Evolutionary conservation across 2,888 invertebrate species (phyloP), one percentile per base, ranked within the genome.

Genomic region (Clepsis dumicolana): DNA sequence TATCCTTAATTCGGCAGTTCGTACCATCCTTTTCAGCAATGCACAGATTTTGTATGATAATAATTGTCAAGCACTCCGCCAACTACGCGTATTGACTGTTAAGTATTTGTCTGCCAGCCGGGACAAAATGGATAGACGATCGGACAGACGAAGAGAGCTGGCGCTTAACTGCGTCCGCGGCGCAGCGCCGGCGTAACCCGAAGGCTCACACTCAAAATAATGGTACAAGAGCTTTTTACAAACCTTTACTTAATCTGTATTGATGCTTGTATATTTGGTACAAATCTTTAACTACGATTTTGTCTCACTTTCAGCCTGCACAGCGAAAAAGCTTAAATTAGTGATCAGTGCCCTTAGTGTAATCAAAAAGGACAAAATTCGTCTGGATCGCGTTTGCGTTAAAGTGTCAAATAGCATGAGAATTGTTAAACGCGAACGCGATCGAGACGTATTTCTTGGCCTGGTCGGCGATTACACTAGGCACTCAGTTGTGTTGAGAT

Each of bases 151-250:
- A 64, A 38, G 65, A 53, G 10, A 67, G 56, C 2, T 32, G 53
- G 4, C 71, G 41, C 2, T 48, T 12, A 12, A 27, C 48, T 1
- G 64, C 68, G 4, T 59, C 72, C 0, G 69, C 72, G n/a, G 48
- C 57, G 12, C 38, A 64, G 10, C 64, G 69, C 0, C 71, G 66
- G 8, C 70, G 73, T 21, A 57, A 25, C 38, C 21, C 16, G 29
- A 63, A 7, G n/a, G 60, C 18, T 24, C 35, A 60, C 2, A 12
- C 27, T 8, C 48, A 41, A 50, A 67, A 50, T 27, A 67, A 67
- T 12, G 38, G 67, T 56, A 62, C 0, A 12, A 7, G 44, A 25
- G 12, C 10, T 35, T 35, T n/a, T n/a, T n/a, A n/a, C n/a, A n/a
- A n/a, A n/a, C n/a, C n/a, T n/a, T n/a, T n/a, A n/a, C n/a, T n/a